phyloP scores from a whole-genome alignment of 2,113 vertebrate species.

The Microtus ochrogaster region DNA sequence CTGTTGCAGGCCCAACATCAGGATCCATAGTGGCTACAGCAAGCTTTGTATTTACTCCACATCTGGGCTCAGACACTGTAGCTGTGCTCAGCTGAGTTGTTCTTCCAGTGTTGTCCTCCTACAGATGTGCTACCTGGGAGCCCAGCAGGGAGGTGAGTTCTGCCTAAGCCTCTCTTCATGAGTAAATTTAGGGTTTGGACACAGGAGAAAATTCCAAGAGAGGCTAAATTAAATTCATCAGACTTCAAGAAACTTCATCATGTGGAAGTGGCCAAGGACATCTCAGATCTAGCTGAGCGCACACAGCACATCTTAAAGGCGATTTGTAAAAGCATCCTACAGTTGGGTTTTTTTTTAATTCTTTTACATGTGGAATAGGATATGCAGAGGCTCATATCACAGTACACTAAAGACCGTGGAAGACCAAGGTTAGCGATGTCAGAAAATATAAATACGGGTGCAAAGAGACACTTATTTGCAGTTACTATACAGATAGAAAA shows the following conservation, averaged over 20 bases:
- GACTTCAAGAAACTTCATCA: background rate
- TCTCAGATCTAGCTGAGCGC: background rate
- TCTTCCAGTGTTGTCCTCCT: background rate
- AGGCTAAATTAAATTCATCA: background rate
- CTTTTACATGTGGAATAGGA: too few relatives aligned
- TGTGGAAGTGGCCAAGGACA: background rate
- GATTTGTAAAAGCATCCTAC: background rate
- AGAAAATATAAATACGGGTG: background rate
- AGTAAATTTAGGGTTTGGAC: background rate
- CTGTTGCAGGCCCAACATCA: background rate
- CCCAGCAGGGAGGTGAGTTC: background rate
- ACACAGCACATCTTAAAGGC: background rate
- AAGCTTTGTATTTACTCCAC: background rate
- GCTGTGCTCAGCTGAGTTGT: too few relatives aligned
- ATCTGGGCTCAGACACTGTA: too few relatives aligned
- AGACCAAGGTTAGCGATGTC: background rate
- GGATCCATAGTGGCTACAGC: background rate
- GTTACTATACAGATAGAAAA: background rate
- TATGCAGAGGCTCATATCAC: background rate
- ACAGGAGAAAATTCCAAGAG: background rate
- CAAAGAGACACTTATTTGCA: background rate
- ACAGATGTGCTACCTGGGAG: fast-evolving
- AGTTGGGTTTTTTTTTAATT: background rate
- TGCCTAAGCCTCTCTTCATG: background rate
- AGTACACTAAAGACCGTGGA: background rate